phyloP scores from a whole-genome alignment of 2,113 vertebrate genomes.

The Phalacrocorax carbo region DNA sequence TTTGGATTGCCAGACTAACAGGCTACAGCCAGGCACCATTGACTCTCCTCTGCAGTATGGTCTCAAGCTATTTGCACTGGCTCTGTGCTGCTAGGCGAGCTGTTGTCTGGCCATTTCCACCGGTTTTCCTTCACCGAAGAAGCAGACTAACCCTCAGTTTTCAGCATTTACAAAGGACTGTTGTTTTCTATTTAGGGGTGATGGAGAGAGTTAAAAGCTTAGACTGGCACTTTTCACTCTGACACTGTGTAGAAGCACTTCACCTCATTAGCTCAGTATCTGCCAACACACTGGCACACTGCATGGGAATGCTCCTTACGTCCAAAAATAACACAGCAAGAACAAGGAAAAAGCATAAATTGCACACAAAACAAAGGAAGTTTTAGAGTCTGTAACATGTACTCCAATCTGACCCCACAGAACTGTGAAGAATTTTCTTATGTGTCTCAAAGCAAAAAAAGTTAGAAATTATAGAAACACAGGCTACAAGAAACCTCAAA shows the following conservation, averaged over 20 bases:
- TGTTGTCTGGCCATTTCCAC: background rate
- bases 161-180: background rate
- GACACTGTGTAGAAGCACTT: background rate
- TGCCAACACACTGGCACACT: conserved; percentile 3
- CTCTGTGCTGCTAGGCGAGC: background rate
- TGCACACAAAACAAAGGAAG: background rate
- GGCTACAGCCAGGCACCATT: background rate
- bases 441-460: background rate
- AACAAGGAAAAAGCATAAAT: background rate
- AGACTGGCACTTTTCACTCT: background rate
- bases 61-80: background rate
- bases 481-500: background rate
- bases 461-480: background rate
- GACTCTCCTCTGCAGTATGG: background rate
- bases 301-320: background rate
- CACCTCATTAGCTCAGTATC: background rate
- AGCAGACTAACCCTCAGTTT: background rate
- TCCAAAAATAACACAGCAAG: background rate
- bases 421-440: background rate
- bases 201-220: background rate
- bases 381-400: background rate
- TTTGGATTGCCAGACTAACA: background rate
- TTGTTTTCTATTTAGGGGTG: background rate
- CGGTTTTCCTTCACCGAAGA: background rate
- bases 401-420: background rate